These are phyloP conservation scores for Psilanteris sp. DNA, from an alignment of 1,140 invertebrate species.

Conservation along the genomic window DNA sequence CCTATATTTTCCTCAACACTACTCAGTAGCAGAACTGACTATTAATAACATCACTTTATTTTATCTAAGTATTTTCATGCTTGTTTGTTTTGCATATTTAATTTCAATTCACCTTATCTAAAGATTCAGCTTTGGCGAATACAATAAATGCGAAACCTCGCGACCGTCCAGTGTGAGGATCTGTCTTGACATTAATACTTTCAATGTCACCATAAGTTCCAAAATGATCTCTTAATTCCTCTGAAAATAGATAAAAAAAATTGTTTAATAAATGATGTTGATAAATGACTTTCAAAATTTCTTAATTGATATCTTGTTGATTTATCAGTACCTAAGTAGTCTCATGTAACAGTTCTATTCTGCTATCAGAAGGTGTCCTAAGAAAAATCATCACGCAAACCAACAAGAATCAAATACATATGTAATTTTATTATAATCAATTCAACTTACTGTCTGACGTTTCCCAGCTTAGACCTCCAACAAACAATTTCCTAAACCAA, in stretches of 20 bases:
- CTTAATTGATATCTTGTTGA: constrained; percentile 69
- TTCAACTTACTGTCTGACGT: constrained; percentile 95
- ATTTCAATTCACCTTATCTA: constrained; percentile 96
- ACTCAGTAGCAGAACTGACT: constrained; percentile 79
- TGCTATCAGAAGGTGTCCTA: constrained; percentile 76
- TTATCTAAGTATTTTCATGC: too few species aligned
- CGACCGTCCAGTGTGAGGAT: constrained; percentile 92
- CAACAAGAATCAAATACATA: constrained; percentile 18
- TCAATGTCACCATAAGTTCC: constrained; percentile 93
- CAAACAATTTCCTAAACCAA: constrained; percentile 99
- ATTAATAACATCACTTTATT: constrained; percentile 20
- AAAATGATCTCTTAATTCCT: constrained; percentile 95
- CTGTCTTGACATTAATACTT: constrained; percentile 96
- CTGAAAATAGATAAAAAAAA: constrained; percentile 80
- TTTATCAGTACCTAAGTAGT: constrained; percentile 58
- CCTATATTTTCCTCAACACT: constrained; percentile 70
- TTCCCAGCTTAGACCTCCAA: constrained; percentile 98
- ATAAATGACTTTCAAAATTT: too few species aligned
- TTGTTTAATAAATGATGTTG: too few species aligned
- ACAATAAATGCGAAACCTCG: constrained; percentile 97
- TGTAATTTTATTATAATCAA: background rate
- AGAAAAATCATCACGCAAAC: constrained; percentile 63
- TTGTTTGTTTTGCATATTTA: too few species aligned
- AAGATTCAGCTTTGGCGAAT: constrained; percentile 91
- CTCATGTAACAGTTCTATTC: constrained; percentile 74